Evolutionary conservation across 2,888 invertebrate species (phyloP).

Genomic region (Acleris sparsana): DNA sequence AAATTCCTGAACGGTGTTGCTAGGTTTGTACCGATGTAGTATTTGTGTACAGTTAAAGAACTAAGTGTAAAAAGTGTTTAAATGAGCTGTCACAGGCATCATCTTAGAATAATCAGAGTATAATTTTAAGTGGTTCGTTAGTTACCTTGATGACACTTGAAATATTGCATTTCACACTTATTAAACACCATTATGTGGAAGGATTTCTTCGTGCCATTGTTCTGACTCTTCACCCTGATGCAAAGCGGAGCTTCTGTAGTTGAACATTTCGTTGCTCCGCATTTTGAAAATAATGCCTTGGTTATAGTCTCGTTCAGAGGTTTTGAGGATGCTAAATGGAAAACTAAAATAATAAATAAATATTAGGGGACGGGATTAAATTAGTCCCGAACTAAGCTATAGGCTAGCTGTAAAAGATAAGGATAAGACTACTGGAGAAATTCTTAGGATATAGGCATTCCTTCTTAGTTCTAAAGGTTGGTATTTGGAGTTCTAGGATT

Average conservation of each 20-base stretch:
- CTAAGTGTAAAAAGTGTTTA: no score
- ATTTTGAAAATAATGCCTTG: slow-evolving; percentile 8
- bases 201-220: slow-evolving; percentile 28
- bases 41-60: no score
- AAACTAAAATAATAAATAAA: neutral
- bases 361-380: neutral
- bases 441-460: no score
- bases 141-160: slow-evolving; percentile 57
- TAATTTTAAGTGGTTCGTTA: neutral
- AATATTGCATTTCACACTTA: slow-evolving; percentile 58
- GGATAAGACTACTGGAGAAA: no score
- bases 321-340: neutral
- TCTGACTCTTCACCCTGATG: slow-evolving; percentile 44
- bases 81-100: no score
- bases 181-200: slow-evolving; percentile 50
- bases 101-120: no score
- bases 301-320: neutral
- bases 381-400: no score
- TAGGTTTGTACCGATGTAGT: no score
- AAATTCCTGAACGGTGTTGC: no score
- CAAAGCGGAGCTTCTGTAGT: slow-evolving; percentile 49
- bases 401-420: no score
- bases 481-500: no score
- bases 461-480: no score
- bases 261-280: slow-evolving; percentile 46